These are phyloP conservation scores for Xenopus borealis DNA, from an alignment of 2,113 vertebrate genomes.

Conservation along the genomic window DNA sequence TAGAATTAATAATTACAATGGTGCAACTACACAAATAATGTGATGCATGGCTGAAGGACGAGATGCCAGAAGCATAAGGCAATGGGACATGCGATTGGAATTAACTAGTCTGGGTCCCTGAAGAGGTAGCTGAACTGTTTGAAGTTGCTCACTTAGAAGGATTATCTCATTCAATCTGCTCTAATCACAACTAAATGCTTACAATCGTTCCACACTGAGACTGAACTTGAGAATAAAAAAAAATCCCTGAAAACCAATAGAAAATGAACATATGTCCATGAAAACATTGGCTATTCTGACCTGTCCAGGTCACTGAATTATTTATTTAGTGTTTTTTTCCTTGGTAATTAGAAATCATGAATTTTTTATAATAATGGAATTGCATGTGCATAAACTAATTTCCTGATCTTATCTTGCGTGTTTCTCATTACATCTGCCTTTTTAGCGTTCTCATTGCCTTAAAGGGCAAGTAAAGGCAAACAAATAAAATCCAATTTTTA, in stretches of 20 bases:
- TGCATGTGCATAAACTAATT: not conserved
- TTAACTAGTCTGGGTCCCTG: constrained; percentile 67
- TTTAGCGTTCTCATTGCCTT: too few relatives aligned
- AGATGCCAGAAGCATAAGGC: constrained; percentile 36
- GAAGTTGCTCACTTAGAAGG: constrained; percentile 77
- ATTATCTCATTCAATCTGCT: constrained; percentile 86
- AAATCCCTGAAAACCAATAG: constrained; percentile 52
- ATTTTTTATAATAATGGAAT: constrained; percentile 1
- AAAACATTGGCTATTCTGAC: not conserved
- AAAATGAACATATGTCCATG: not conserved
- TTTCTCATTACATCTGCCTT: not conserved
- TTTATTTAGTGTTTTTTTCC: not conserved
- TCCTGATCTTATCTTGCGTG: not conserved
- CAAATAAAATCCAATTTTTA: too few relatives aligned
- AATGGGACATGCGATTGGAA: constrained; percentile 61
- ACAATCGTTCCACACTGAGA: constrained; percentile 68
- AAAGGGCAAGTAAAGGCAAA: too few relatives aligned
- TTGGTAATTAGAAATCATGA: not conserved
- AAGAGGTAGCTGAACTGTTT: constrained; percentile 71
- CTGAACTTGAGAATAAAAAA: constrained; percentile 60
- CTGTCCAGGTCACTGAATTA: not conserved
- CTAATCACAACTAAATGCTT: constrained; percentile 86
- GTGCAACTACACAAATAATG: too few relatives aligned
- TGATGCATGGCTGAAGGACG: too few relatives aligned
- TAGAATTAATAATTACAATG: too few relatives aligned